A percentile compares a stretch with the other conserved stretches of the same genome.
These are phyloP conservation scores for Tichodroma muraria DNA, from an alignment of 2,113 vertebrate genomes.

Conservation along the genomic window DNA sequence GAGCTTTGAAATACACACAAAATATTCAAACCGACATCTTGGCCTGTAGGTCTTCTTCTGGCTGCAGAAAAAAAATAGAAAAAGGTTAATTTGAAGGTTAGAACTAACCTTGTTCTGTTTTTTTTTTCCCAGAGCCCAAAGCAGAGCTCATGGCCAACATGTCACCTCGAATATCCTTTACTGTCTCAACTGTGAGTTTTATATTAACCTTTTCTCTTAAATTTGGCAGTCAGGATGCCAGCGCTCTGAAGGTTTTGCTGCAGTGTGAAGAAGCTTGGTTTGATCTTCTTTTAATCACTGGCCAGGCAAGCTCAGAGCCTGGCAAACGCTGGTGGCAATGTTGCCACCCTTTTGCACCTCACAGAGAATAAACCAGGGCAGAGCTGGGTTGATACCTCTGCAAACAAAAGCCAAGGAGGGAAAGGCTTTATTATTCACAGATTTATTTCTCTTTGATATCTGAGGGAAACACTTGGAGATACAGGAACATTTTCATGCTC, in stretches of 20 bases:
- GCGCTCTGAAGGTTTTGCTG: not conserved
- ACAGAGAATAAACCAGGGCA: not conserved
- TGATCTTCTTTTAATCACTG: not conserved
- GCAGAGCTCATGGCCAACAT: conserved; percentile 42
- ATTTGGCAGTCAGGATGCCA: not conserved
- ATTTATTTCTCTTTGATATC: not conserved
- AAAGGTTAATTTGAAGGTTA: conserved; percentile 67
- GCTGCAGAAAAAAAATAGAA: conserved; percentile 50
- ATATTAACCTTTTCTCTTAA: conserved; percentile 24
- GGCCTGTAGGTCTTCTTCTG: conserved; percentile 35
- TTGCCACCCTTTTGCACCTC: not conserved
- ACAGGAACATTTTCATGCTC: not conserved
- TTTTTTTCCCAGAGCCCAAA: conserved; percentile 1
- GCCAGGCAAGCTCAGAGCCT: not conserved
- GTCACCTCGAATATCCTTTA: conserved; percentile 44
- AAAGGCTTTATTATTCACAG: not conserved
- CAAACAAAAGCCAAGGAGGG: not conserved
- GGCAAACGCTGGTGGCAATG: not conserved
- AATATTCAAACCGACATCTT: conserved; percentile 42
- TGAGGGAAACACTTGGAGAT: not conserved
- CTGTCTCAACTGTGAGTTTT: not conserved
- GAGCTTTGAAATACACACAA: conserved; percentile 10
- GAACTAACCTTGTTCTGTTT: conserved; percentile 48
- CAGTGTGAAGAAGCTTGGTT: not conserved
- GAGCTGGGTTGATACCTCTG: not conserved